phyloP scores from a whole-genome alignment of 2,113 vertebrate genomes.

The Isichthys henryi region DNA sequence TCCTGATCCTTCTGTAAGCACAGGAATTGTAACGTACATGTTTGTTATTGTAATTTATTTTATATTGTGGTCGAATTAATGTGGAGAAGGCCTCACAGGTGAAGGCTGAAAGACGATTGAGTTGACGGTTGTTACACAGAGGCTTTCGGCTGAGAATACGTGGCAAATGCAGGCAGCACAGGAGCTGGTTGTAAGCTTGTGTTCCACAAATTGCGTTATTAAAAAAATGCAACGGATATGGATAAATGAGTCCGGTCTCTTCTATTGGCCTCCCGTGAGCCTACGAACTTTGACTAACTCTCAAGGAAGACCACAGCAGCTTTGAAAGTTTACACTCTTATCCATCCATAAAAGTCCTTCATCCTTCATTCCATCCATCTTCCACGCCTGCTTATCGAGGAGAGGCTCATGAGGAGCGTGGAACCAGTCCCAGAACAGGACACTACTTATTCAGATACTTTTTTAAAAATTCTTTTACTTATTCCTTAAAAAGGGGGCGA shows the following conservation, averaged over 20 bases:
- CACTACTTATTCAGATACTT: background rate
- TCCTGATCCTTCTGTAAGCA: background rate
- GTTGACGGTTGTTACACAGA: background rate
- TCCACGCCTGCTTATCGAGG: background rate
- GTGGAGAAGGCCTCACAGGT: background rate
- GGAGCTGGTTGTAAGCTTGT: background rate
- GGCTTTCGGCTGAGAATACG: background rate
- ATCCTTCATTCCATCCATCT: background rate
- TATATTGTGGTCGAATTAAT: background rate
- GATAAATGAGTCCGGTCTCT: background rate
- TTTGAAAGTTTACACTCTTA: background rate
- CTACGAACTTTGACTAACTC: background rate
- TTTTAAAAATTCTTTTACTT: background rate
- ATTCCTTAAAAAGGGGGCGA: constrained; percentile 31
- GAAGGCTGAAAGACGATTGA: background rate
- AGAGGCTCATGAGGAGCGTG: background rate
- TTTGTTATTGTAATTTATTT: background rate
- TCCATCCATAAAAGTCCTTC: background rate
- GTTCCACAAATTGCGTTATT: background rate
- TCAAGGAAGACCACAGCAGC: background rate
- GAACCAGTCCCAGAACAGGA: background rate
- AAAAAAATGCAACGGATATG: background rate
- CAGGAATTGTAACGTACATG: background rate
- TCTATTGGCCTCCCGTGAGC: background rate
- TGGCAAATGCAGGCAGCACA: background rate